Base-by-base conservation (phyloP, 2,797 vertebrate species). In the Falco peregrinus region DNA sequence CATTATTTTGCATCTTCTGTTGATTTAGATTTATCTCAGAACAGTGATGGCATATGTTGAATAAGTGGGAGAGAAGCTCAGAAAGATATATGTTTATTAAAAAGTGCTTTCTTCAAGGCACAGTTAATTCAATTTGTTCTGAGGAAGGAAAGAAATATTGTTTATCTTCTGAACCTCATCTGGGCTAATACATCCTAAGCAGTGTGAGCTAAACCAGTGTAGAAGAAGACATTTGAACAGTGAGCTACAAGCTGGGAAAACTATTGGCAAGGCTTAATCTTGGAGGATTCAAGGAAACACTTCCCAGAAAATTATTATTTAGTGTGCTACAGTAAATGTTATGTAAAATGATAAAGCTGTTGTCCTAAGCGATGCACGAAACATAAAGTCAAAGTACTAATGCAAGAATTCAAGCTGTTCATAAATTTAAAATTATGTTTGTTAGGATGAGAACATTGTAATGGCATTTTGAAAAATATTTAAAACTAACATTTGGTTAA, bases 141-240 rank as follows among this genome's bases (percentile, higher is more conserved):
- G 47, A 85, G 39, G 35, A 92, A 84, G 25, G 25, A 59, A 87
- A 78, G 47, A 89, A 74, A 76, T 92, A 43, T 20, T 89, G 54
- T 94, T 96, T 88, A 41, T 76, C 35, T 91, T 87, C 81, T 37
- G 45, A 88, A 90, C 48, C n/a, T 92, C 78, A 93, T 28, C 53
- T 92, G 68, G 41, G 37, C 56, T 91, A 89, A 80, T 53, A 54
- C 4, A 4, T 67, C 48, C 43, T 28, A 37, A 84, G 43, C 22
- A 77, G 14, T 33, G 22, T 19, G 28, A 77, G 18, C 35, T 91
- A 53, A 79, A 83, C 21, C 13, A 60, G 20, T 69, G 31, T 57
- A 59, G 16, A 94, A 88, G 9, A 0, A 89, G 59, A 48, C 41
- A 43, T 73, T 73, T 78, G 28, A 90, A 54, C 37, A 85, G 67